phyloP scores from a whole-genome alignment of 2,113 vertebrate species.

The Strix uralensis region DNA sequence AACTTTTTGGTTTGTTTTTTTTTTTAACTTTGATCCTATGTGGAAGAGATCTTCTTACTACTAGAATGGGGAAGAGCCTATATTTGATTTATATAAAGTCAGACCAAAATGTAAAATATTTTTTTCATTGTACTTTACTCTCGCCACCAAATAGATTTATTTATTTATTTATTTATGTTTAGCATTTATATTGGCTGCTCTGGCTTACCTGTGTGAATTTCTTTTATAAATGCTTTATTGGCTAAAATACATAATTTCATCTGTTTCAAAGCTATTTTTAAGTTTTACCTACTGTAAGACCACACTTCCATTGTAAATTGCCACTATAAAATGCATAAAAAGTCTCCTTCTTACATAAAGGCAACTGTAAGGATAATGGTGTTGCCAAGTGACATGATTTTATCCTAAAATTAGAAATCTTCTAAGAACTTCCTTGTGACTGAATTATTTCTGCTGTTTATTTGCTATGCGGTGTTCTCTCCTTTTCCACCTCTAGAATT shows the following conservation, averaged over 20 bases:
- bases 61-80: not conserved
- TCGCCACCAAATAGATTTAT: not conserved
- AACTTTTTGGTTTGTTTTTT: not conserved
- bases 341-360: not conserved
- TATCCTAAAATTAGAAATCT: not conserved
- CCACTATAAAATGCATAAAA: not conserved
- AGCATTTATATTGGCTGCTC: not conserved
- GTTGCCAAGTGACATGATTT: conserved; percentile 10
- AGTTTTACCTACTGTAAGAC: not conserved
- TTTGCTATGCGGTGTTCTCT: not conserved
- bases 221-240: not conserved
- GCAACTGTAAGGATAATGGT: not conserved
- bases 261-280: not conserved
- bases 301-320: not conserved
- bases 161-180: not conserved
- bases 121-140: not conserved
- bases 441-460: not conserved
- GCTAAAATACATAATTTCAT: not conserved
- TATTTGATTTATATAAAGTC: not conserved
- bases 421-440: not conserved
- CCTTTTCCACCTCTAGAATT: not conserved
- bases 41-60: not conserved
- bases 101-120: not conserved
- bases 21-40: not conserved
- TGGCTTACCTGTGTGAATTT: not conserved